Evolutionary conservation across 2,888 invertebrate genomes (phyloP).

Genomic region (Ectropis crepuscularia): DNA sequence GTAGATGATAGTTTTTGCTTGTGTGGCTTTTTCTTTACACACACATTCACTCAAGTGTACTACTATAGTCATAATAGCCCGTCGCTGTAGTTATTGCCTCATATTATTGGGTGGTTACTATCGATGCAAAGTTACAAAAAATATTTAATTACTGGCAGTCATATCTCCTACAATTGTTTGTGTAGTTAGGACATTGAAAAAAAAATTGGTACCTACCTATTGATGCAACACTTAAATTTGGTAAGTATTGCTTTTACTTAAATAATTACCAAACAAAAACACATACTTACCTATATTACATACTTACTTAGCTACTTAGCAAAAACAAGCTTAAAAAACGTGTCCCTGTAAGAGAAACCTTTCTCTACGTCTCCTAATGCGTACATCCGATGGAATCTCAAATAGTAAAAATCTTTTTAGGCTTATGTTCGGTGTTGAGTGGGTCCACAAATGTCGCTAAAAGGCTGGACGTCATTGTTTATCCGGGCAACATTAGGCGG

Average conservation of each 20-base stretch:
- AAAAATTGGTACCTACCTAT: too few species aligned
- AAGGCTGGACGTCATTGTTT: constrained; percentile 85
- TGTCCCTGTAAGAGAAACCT: constrained; percentile 37
- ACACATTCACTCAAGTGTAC: too few species aligned
- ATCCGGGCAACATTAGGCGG: constrained; percentile 84
- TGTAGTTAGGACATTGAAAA: too few species aligned
- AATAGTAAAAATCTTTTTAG: constrained; percentile 83
- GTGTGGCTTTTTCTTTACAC: too few species aligned
- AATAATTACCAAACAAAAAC: constrained; percentile 6
- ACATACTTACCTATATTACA: too few species aligned
- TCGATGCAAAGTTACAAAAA: too few species aligned
- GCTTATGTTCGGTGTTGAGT: constrained; percentile 82
- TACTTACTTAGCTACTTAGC: constrained; percentile 4
- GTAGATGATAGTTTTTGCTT: too few species aligned
- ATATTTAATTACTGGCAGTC: too few species aligned
- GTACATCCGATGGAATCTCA: constrained; percentile 69
- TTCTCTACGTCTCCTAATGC: constrained; percentile 52
- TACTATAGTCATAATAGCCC: too few species aligned
- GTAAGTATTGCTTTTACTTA: constrained; percentile 1
- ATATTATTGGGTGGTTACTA: too few species aligned
- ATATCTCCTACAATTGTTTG: too few species aligned
- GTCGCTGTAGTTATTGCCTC: too few species aligned
- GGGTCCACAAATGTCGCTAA: constrained; percentile 85
- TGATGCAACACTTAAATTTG: neutral
- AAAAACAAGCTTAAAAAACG: constrained; percentile 20